Base-by-base conservation (phyloP, 2,113 vertebrate species). In the Salvelinus sp. region DNA sequence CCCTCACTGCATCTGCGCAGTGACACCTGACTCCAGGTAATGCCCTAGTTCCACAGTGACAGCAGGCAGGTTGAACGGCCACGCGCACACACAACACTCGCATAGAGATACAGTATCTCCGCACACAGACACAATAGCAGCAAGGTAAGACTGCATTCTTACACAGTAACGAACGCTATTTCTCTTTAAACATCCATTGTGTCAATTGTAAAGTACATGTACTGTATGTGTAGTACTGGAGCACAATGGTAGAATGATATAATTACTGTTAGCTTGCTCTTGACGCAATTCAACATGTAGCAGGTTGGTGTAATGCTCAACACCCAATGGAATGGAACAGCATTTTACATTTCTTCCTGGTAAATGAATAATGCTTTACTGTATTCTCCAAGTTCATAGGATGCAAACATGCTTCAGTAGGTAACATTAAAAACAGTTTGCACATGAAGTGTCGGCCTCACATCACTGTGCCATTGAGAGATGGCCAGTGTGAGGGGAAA, bases 11-110 rank as follows among this genome's bases (percentile, higher is more conserved):
- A 80, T 83, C 79, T 91, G 75, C 73, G 72, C 80, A 84, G 76
- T 73, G 93, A 93, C 89, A 94, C 93, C 92, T 93, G 93, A 94
- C 91, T 93, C 91, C 91, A 89, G 88, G 88, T 92, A 91, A 89
- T 91, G 91, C 75, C 91, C 91, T 85, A 92, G 89, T 90, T 94
- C 82, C 90, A 77, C 86, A 87, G 90, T 89, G 87, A 92, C 92
- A 93, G 92, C 91, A 92, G 92, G 89, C 90, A 92, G 87, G 90
- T 92, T 90, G 90, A 94, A 89, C 83, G 68, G 87, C 77, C 73
- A 69, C 89, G 81, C 70, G 73, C 74, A 75, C 84, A 81, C 57
- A 48, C 74, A 54, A 79, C 67, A 89, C 69, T 70, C 60, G 64
- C 28, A 73, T 47, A 78, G 25, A 75, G 23, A 72, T 22, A 79